These are phyloP conservation scores for Anoplophora glabripennis DNA, from an alignment of 1,140 invertebrate species.

Conservation along the genomic window DNA sequence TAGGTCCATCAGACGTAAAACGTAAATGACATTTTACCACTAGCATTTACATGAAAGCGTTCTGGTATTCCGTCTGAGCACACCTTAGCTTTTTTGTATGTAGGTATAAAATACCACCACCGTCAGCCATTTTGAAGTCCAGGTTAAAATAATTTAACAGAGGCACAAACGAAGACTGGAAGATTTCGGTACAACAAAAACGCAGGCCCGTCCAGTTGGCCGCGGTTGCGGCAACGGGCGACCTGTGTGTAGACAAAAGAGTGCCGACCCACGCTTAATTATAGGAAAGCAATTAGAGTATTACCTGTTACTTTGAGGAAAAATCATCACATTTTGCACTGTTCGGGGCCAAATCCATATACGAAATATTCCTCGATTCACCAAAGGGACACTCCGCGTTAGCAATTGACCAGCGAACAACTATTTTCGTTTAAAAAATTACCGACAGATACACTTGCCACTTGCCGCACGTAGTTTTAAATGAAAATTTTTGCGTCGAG, in stretches of 20 bases:
- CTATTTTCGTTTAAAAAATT: conserved; percentile 3
- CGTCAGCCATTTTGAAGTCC: conserved; percentile 16
- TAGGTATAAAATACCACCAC: conserved; percentile 8
- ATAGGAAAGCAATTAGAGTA: not conserved
- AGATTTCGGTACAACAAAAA: not conserved
- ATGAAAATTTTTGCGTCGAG: not conserved
- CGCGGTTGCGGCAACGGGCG: not conserved
- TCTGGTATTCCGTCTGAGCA: conserved; percentile 11
- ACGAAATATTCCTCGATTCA: not conserved
- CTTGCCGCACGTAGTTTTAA: conserved; percentile 2
- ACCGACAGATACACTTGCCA: conserved; percentile 3
- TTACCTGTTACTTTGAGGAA: not conserved
- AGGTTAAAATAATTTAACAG: conserved; percentile 8
- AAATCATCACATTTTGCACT: conserved; percentile 2
- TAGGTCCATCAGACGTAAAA: too few relatives aligned
- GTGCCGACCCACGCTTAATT: not conserved
- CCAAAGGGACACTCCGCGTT: not conserved
- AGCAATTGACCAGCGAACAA: not conserved
- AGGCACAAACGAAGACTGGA: not conserved
- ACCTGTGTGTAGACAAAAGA: conserved; percentile 1
- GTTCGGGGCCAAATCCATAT: not conserved
- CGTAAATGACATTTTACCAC: too few relatives aligned
- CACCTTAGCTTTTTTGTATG: conserved; percentile 1
- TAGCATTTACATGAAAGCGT: not conserved
- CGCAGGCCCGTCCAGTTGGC: not conserved